Evolutionary conservation across 2,797 vertebrate genomes (phyloP), one percentile per base, ranked within the genome.

Genomic region (Falco columbarius): DNA sequence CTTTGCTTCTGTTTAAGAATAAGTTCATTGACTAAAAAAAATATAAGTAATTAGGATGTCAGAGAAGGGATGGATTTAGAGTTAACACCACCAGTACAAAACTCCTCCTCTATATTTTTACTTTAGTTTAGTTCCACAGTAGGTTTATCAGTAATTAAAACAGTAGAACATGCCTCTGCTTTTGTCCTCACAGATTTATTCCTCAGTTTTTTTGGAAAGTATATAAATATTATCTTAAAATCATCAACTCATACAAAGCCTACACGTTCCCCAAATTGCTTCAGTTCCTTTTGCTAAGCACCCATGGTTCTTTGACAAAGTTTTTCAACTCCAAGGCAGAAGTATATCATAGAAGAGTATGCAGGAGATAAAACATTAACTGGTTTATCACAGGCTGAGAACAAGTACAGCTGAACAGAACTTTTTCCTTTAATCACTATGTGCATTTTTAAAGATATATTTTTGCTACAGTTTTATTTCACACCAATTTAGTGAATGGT

Each of bases 1-100:
- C 99, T 98, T 97, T 99, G 99, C 95, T 99, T 99, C 97, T 99
- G 99, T 98, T 99, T 99, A n/a, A 99, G 99, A 98, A 99, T 99
- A 82, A 99, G 98, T 92, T 99, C 99, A 96, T 99, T 99, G 83
- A 99, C 99, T 99, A 93, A 75, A 98, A 98, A 98, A 77, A 79
- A 44, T 18, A 44, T 27, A 96, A 44, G 42, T 8, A 97, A 89
- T 56, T 6, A 84, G 16, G 5, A 68, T 4, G 9, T 59, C 30
- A 94, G 83, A 62, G 11, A 62, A 66, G 82, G 38, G 23, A 32
- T 52, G 7, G 62, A 38, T 42, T 84, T 40, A 34, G 89, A 74
- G 42, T 42, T 62, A 40, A 74, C 12, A 47, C 86, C 49, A 21
- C 8, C 32, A 83, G 13, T 20, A 66, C 7, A 12, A 55, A 63